phyloP scores from a whole-genome alignment of 1,140 invertebrate genomes.

The Forficula auricularia region DNA sequence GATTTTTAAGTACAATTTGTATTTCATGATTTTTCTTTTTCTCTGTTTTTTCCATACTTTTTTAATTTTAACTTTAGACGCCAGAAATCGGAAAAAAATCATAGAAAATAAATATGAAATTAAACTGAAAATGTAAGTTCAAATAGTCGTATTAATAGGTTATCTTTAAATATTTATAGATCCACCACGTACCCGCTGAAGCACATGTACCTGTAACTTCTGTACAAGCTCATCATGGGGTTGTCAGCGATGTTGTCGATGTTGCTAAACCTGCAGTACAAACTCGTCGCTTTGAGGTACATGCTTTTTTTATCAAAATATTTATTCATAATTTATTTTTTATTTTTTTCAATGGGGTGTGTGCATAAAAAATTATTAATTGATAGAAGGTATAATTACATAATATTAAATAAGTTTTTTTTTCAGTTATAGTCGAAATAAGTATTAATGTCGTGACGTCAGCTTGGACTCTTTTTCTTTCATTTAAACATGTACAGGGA shows the following conservation, averaged over 20 bases:
- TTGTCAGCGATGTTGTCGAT: constrained; percentile 25
- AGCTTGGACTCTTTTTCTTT: background rate
- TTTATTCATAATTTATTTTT: constrained; percentile 1
- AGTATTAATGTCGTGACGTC: background rate
- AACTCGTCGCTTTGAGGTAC: constrained; percentile 28
- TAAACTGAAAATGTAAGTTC: too few relatives aligned
- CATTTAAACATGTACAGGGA: too few relatives aligned
- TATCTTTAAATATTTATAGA: constrained; percentile 28
- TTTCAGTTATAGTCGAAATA: background rate
- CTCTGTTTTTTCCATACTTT: too few relatives aligned
- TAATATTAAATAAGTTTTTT: background rate
- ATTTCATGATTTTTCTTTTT: too few relatives aligned
- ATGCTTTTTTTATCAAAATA: background rate
- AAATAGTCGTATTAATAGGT: too few relatives aligned
- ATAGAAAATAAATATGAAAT: too few relatives aligned
- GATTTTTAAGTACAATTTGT: too few relatives aligned
- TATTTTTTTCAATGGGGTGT: constrained; percentile 5
- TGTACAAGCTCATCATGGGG: constrained; percentile 29
- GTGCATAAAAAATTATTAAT: too few relatives aligned
- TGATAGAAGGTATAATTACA: background rate
- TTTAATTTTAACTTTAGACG: too few relatives aligned
- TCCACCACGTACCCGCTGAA: constrained; percentile 30
- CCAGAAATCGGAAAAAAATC: too few relatives aligned
- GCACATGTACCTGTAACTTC: constrained; percentile 33
- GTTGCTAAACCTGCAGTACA: constrained; percentile 33